Evolutionary conservation across 2,797 vertebrate species (phyloP).

Genomic region (Smutsia gigantea): DNA sequence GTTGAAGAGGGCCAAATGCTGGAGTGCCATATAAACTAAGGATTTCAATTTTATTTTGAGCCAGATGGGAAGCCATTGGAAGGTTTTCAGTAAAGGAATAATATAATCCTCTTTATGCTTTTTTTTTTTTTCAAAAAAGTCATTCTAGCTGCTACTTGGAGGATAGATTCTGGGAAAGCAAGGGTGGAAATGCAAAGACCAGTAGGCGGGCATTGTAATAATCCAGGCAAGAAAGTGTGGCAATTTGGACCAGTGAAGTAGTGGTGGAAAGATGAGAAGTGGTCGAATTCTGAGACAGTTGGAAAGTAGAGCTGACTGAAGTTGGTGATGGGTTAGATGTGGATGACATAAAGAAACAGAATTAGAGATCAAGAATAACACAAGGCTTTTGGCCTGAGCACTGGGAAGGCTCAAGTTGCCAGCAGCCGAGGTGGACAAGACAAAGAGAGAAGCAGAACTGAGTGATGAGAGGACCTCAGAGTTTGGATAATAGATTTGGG

Average conservation of each 20-base stretch:
- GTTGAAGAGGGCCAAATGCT: neutral
- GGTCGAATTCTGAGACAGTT: neutral
- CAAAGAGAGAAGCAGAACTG: neutral
- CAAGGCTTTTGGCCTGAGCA: neutral
- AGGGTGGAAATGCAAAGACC: neutral
- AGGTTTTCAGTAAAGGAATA: neutral
- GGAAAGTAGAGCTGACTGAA: neutral
- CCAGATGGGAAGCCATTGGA: neutral
- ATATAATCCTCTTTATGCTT: neutral
- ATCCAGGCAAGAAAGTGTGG: neutral
- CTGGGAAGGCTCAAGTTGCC: neutral
- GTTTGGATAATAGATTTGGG: neutral
- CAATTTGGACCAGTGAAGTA: neutral
- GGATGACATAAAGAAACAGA: neutral
- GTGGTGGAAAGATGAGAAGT: neutral
- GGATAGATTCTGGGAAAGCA: neutral
- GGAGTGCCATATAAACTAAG: neutral
- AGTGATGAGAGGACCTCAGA: neutral
- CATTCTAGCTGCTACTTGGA: neutral
- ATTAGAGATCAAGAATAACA: neutral
- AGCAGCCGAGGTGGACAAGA: neutral
- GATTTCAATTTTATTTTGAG: neutral
- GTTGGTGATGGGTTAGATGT: neutral
- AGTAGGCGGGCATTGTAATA: neutral
- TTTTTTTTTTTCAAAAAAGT: neutral